These are phyloP conservation scores for Cinclus cinclus DNA, from an alignment of 2,113 vertebrate genomes.

Conservation along the genomic window DNA sequence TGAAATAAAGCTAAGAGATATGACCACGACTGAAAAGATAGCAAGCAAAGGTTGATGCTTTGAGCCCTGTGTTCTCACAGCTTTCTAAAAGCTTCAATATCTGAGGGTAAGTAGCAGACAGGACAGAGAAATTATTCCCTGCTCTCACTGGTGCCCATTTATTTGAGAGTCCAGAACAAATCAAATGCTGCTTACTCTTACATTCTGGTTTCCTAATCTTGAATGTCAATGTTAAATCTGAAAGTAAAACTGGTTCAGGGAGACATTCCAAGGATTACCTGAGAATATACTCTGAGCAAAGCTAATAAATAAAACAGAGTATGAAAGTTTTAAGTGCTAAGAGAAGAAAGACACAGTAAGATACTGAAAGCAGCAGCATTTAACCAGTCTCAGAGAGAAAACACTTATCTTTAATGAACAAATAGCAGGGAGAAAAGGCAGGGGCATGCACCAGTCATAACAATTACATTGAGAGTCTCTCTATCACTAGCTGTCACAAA, in stretches of 20 bases:
- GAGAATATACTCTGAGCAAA: not conserved
- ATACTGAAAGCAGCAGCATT: not conserved
- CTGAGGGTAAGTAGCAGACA: not conserved
- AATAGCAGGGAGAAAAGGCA: not conserved
- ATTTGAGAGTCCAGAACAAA: not conserved
- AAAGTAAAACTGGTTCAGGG: not conserved
- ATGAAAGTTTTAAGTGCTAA: not conserved
- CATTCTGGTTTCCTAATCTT: not conserved
- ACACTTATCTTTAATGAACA: constrained; percentile 10
- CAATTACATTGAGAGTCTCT: not conserved
- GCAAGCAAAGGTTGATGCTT: not conserved
- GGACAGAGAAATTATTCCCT: not conserved
- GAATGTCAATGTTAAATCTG: not conserved
- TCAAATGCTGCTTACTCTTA: not conserved
- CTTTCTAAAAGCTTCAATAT: not conserved
- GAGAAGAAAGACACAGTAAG: not conserved
- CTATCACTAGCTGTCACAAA: not conserved
- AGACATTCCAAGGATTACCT: not conserved
- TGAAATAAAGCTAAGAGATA: not conserved
- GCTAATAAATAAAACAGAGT: not conserved
- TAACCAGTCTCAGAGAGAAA: not conserved
- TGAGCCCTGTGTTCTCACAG: not conserved
- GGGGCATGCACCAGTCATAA: not conserved
- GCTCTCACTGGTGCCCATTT: not conserved
- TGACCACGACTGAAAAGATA: not conserved